These are phyloP conservation scores for Numenius phaeopus DNA, from an alignment of 2,797 vertebrate species.

Conservation along the genomic window DNA sequence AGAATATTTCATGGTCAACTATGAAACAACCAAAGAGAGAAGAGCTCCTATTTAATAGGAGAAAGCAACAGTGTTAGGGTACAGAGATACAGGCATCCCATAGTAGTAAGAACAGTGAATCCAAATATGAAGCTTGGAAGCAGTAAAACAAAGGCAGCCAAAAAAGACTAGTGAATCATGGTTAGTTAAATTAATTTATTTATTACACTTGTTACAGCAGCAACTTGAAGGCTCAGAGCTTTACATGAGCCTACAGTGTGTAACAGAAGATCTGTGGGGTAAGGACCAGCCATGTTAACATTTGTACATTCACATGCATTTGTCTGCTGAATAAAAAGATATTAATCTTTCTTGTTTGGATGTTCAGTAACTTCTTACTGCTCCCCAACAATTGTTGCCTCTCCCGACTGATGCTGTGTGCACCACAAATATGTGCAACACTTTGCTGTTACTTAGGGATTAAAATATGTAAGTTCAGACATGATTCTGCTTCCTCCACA, in stretches of 20 bases:
- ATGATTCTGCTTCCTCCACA: conserved; percentile 41
- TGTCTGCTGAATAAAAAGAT: not conserved
- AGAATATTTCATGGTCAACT: not conserved
- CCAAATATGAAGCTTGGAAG: not conserved
- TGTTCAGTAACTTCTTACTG: not conserved
- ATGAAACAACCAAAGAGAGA: not conserved
- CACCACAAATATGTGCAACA: not conserved
- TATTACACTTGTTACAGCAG: not conserved
- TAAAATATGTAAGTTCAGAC: conserved; percentile 57
- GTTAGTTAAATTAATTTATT: not conserved
- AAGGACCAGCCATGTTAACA: not conserved
- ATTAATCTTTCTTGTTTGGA: not conserved
- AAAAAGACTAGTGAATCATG: not conserved
- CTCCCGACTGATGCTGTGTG: not conserved
- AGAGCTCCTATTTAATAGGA: not conserved
- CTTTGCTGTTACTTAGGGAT: conserved; percentile 32
- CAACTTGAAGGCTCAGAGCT: not conserved
- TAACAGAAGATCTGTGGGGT: not conserved
- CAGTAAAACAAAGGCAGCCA: not conserved
- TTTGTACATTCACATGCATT: not conserved
- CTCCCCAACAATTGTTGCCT: not conserved
- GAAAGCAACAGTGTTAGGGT: not conserved
- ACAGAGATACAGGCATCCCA: not conserved
- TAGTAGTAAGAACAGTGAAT: not conserved
- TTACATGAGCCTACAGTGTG: not conserved